These are phyloP conservation scores for Bergia sp. DNA, from an alignment of 92 coral and sea anemone genomes.

Conservation along the genomic window DNA sequence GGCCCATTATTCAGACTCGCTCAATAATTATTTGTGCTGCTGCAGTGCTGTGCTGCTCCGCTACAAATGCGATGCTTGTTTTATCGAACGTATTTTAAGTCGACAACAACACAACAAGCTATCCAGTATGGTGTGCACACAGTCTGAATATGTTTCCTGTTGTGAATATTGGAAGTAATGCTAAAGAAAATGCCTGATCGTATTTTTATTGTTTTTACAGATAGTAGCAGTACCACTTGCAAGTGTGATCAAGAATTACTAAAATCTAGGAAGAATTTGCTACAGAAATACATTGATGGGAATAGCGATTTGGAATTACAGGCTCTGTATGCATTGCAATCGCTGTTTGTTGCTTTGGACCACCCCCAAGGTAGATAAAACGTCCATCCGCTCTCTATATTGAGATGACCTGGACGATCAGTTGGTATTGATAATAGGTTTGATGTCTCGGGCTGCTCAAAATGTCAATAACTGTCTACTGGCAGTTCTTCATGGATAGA, in stretches of 20 bases:
- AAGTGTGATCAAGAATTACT: constrained; percentile 57
- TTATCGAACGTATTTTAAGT: no score
- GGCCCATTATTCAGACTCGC: no score
- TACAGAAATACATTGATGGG: constrained; percentile 68
- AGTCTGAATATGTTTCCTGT: background rate
- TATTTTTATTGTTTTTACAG: constrained; percentile 3
- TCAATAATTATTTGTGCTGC: no score
- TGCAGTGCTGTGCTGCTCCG: no score
- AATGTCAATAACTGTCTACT: no score
- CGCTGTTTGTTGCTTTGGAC: constrained; percentile 65
- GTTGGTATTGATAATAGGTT: background rate
- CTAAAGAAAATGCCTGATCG: background rate
- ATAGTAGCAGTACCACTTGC: constrained; percentile 51
- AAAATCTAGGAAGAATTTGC: constrained; percentile 56
- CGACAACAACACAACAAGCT: no score
- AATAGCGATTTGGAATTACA: no score
- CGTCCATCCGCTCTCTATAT: background rate
- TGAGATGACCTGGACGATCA: background rate
- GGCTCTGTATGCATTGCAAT: no score
- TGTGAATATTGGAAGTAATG: background rate
- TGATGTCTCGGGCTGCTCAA: background rate
- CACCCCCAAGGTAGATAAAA: constrained; percentile 77
- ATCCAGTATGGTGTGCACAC: no score
- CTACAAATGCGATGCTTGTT: no score
- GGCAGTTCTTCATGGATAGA: no score